A percentile compares a stretch with the other conserved stretches of the same genome.
phyloP scores from a whole-genome alignment of 1,140 invertebrate species.

The Heliconius nattereri region DNA sequence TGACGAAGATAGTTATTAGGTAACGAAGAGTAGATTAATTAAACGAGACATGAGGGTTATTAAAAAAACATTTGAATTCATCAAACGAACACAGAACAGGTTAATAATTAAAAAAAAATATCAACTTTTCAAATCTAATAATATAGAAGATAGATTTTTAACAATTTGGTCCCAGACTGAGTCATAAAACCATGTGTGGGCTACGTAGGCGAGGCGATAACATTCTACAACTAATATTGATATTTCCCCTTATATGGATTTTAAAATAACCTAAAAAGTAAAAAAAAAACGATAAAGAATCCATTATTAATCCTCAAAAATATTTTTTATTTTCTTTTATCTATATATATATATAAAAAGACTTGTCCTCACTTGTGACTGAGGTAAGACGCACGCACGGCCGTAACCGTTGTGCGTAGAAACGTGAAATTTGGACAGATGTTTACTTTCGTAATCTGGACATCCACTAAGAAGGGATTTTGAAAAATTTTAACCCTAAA shows the following conservation, averaged over 20 bases:
- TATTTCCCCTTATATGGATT: neutral
- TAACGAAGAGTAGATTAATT: neutral
- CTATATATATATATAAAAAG: too few species aligned
- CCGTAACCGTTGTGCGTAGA: too few species aligned
- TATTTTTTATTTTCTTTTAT: neutral
- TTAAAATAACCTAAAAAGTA: neutral
- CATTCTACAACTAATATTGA: conserved; percentile 1
- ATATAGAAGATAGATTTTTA: neutral
- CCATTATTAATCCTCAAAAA: neutral
- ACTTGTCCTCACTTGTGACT: too few species aligned
- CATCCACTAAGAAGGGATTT: too few species aligned
- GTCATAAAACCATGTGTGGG: neutral
- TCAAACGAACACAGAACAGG: neutral
- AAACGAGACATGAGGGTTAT: neutral
- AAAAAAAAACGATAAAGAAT: too few species aligned
- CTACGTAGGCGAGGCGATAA: neutral
- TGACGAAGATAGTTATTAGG: neutral
- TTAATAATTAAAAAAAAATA: conserved; percentile 3
- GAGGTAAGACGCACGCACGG: too few species aligned
- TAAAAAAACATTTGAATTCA: neutral
- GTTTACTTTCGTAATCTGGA: too few species aligned
- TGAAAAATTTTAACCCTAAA: too few species aligned
- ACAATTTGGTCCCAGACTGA: neutral
- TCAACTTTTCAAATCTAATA: neutral
- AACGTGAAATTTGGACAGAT: too few species aligned